Conservation (phyloP, 2,113 vertebrate genomes). For the Suncus etruscus region DNA sequence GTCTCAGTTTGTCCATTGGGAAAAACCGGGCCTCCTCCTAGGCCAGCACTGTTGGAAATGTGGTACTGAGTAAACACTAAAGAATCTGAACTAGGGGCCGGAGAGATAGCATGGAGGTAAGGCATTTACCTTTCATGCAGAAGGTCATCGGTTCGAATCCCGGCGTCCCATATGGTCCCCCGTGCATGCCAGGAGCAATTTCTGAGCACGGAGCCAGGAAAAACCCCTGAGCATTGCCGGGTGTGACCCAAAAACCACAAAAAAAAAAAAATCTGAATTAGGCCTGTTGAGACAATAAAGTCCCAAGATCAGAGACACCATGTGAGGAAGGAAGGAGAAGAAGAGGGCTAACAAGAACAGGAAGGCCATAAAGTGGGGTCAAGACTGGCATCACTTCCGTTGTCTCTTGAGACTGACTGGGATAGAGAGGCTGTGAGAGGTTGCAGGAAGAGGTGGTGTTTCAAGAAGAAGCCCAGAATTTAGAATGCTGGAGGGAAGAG, state of each 20-base stretch:
- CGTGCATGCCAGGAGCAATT: too few relatives aligned
- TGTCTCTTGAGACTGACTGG: neutral
- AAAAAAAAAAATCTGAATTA: slow-evolving; percentile 22
- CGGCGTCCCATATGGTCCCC: too few relatives aligned
- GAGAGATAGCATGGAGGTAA: too few relatives aligned
- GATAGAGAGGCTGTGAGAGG: neutral
- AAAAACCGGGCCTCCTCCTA: fast-evolving
- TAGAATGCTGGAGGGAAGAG: neutral
- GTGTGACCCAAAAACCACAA: too few relatives aligned
- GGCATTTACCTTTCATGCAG: too few relatives aligned
- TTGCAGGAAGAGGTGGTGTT: neutral
- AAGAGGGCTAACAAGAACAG: neutral
- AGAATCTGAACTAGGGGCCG: slow-evolving; percentile 26
- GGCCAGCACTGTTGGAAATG: fast-evolving
- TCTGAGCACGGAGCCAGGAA: too few relatives aligned
- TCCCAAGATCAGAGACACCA: neutral
- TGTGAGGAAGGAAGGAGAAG: neutral
- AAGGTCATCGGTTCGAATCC: too few relatives aligned
- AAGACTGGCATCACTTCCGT: too few relatives aligned
- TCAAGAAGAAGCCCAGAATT: neutral
- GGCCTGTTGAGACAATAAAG: neutral
- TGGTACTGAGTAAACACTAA: neutral
- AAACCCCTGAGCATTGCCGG: too few relatives aligned
- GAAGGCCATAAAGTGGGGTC: neutral
- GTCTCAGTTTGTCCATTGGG: neutral